phyloP scores from a whole-genome alignment of 2,797 vertebrate genomes.

The Furcifer pardalis region DNA sequence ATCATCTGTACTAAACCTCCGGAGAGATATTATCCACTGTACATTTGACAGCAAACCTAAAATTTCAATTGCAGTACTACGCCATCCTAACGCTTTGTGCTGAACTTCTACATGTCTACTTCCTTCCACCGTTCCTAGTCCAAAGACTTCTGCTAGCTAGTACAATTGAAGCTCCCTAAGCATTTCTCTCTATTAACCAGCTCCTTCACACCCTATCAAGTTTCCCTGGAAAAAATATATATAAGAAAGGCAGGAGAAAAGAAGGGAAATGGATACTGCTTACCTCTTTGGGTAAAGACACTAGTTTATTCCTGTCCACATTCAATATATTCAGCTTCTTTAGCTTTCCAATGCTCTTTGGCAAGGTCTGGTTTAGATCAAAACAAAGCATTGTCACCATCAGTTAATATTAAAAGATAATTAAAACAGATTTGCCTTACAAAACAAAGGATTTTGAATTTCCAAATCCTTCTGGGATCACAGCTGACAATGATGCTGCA shows the following conservation, averaged over 20 bases:
- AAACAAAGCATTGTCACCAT: conserved; percentile 29
- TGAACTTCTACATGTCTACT: not conserved
- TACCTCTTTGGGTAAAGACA: conserved; percentile 95
- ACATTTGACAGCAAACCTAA: conserved; percentile 2
- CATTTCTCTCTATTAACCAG: not conserved
- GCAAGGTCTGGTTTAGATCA: conserved; percentile 83
- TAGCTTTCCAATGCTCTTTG: conserved; percentile 93
- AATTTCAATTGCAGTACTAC: not conserved
- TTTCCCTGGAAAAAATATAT: too few species aligned
- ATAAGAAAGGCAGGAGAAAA: not conserved
- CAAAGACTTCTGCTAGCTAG: not conserved
- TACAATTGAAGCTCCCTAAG: not conserved
- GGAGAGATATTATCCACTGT: not conserved
- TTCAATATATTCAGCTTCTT: conserved; percentile 96
- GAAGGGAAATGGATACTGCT: conserved; percentile 44
- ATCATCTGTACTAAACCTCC: not conserved
- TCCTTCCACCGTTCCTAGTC: fast-evolving
- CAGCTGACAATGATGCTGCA: not conserved
- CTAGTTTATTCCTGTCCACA: conserved; percentile 93
- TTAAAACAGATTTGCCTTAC: conserved; percentile 7
- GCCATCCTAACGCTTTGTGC: not conserved
- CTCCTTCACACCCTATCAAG: not conserved
- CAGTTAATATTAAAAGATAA: not conserved
- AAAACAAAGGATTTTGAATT: not conserved
- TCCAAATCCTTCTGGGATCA: not conserved